Base-by-base conservation (phyloP, 1,140 invertebrate genomes). In the Drosophila repletoides region DNA sequence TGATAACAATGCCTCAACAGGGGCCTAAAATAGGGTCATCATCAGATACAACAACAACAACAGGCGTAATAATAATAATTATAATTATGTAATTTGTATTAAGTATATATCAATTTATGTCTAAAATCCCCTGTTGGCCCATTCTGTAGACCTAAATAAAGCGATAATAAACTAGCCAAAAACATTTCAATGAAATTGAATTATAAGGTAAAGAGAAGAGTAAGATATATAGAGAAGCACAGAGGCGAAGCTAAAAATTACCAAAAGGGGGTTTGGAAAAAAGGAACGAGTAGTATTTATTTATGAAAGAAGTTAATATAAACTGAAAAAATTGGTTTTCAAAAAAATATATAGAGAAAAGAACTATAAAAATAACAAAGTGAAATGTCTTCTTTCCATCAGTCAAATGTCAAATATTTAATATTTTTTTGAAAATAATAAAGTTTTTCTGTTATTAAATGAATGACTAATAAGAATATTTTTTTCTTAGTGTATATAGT, bases 21-120 rank as follows among this genome's bases (percentile, higher is more conserved):
- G 61, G 63, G 45, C 53, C 9, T 21, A 14, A 51, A 68, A 53
- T 68, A 51, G 52, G 48, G 56, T 28, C 43, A 59, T 59, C 45
- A 63, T 9, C 24, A 63, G 40, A 36, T 64, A 55, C 72, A 81
- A 72, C 21, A 45, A 21, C 24, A 14, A 29, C 15, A 49, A 38
- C 9, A 58, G 24, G 1, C n/a, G 55, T 53, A 51, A 58, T 46
- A 67, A 60, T 59, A 53, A 53, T 41, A 52, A 67, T 40, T 33
- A 83, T 81, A 83, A 83, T 83, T 84, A 84, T 83, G 74, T 84
- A 83, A 83, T 83, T 73, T 77, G 79, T 84, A 43, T 56, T 43
- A 31, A 21, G 53, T 73, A 70, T 83, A 60, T 24, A 31, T 49
- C 36, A 53, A 59, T 81, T 83, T 45, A 61, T 73, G 56, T 63